Evolutionary conservation across 2,113 vertebrate species (phyloP), one percentile per base, ranked within the genome.

Genomic region (Trichechus manatus): DNA sequence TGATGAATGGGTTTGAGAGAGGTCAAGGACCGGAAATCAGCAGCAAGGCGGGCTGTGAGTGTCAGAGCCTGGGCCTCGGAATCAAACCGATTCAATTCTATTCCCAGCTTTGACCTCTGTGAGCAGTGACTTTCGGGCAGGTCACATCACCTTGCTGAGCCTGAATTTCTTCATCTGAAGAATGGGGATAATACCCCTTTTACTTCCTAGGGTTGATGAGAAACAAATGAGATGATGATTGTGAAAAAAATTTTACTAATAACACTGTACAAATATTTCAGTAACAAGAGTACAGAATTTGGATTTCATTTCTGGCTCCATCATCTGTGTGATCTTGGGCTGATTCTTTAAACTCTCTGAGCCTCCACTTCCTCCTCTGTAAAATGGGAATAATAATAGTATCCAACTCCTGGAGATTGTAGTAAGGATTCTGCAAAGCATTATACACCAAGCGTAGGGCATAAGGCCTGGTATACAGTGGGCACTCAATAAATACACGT

Each of bases 221-320:
- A 86, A 50, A 63, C 63, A 82, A 56, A 39, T 17, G 47, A 96
- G 75, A 44, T 11, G 66, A 84, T 13, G 75, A 89, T 6, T 63
- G 39, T 74, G 50, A 36, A 75, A 17, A 61, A 84, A 31, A 56
- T 29, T 17, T 39, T 42, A 25, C 81, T 59, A 80, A 53, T 1
- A 68, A 95, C 36, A n/a, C 39, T 42, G 64, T 33, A n/a, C 31
- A 42, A 42, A 77, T 59, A 72, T 39, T 64, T 81, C 50, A 27
- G 29, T 11, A 50, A 42, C 50, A 66, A 2, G 23, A 72, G 25
- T 10, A 17, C 14, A 47, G 68, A 42, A n/a, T 33, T 70, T 31
- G 42, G 66, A 64, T 91, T 72, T 91, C 74, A 47, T 25, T 64
- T 81, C 96, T 92, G 64, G 66, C 88, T 94, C n/a, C 64, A 53